phyloP scores from a whole-genome alignment of 2,888 invertebrate species.

The Anaspis maculata region DNA sequence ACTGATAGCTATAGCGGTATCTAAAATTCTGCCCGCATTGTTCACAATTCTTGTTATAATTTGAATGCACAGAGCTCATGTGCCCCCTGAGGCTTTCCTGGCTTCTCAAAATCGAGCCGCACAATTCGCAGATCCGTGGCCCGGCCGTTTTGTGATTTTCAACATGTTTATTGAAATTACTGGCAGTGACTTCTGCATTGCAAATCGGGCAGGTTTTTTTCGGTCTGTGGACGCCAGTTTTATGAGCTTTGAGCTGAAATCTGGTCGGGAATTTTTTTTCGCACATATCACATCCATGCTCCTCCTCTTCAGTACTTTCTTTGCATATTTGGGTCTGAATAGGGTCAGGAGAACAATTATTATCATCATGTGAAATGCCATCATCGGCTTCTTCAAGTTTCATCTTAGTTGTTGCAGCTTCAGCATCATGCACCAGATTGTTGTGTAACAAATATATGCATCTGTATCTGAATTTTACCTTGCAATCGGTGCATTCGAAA shows the following conservation, averaged over 20 bases:
- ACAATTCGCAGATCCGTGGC: conserved; percentile 31
- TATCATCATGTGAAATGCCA: too few relatives aligned
- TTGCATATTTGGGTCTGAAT: neutral
- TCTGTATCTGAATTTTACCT: too few relatives aligned
- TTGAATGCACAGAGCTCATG: conserved; percentile 18
- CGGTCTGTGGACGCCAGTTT: conserved; percentile 29
- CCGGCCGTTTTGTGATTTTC: conserved; percentile 25
- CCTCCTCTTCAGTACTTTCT: neutral
- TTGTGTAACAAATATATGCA: too few relatives aligned
- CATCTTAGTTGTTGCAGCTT: too few relatives aligned
- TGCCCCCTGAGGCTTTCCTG: conserved; percentile 25
- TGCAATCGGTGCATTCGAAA: too few relatives aligned
- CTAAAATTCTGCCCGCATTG: conserved; percentile 17
- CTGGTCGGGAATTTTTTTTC: conserved; percentile 15
- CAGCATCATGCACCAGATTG: too few relatives aligned
- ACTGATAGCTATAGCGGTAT: conserved; percentile 8
- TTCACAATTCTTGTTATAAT: conserved; percentile 17
- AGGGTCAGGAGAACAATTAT: too few relatives aligned
- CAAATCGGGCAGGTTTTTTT: conserved; percentile 30
- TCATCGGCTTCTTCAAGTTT: too few relatives aligned
- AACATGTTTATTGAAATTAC: conserved; percentile 30
- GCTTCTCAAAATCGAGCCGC: conserved; percentile 30
- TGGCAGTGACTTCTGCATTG: conserved; percentile 23
- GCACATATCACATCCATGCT: conserved; percentile 13
- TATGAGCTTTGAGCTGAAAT: conserved; percentile 18